phyloP scores from a whole-genome alignment of 2,797 vertebrate genomes.

The Craterocephalus amniculus region DNA sequence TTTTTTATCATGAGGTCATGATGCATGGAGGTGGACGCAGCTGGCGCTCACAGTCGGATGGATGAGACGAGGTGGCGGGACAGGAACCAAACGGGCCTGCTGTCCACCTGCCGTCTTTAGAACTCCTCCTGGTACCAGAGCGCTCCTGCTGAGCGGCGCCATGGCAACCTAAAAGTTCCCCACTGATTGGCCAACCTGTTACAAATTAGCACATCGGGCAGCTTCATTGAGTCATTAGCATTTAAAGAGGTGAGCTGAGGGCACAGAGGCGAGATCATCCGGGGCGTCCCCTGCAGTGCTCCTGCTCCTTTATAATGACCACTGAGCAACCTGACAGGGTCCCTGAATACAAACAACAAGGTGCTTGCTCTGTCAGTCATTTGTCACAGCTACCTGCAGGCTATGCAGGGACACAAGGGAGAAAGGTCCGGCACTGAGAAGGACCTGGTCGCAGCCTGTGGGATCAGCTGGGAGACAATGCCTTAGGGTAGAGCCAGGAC shows the following conservation, averaged over 20 bases:
- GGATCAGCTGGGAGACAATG: conserved; percentile 64
- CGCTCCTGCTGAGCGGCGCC: conserved; percentile 66
- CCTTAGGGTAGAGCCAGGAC: conserved; percentile 38
- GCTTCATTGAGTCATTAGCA: conserved; percentile 79
- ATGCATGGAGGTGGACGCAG: conserved; percentile 68
- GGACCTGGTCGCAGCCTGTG: conserved; percentile 16
- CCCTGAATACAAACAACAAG: conserved; percentile 59
- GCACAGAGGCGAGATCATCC: conserved; percentile 58
- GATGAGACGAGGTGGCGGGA: conserved; percentile 40
- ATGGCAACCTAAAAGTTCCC: conserved; percentile 68
- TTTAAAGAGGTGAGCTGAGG: conserved; percentile 81
- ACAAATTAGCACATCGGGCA: conserved; percentile 76
- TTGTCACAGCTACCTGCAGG: conserved; percentile 69
- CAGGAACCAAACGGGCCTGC: conserved; percentile 46
- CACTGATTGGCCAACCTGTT: conserved; percentile 81
- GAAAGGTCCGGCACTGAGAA: conserved; percentile 1
- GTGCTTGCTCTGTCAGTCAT: conserved; percentile 63
- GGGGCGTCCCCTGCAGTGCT: conserved; percentile 48
- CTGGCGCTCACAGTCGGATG: conserved; percentile 66
- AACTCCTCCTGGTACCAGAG: conserved; percentile 49
- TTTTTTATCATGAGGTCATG: conserved; percentile 66
- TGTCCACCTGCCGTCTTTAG: conserved; percentile 72
- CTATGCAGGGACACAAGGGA: conserved; percentile 50
- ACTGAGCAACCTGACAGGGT: conserved; percentile 43
- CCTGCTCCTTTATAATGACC: conserved; percentile 62